Base-by-base conservation (phyloP, 2,888 invertebrate species). In the Pediacus dermestoides region DNA sequence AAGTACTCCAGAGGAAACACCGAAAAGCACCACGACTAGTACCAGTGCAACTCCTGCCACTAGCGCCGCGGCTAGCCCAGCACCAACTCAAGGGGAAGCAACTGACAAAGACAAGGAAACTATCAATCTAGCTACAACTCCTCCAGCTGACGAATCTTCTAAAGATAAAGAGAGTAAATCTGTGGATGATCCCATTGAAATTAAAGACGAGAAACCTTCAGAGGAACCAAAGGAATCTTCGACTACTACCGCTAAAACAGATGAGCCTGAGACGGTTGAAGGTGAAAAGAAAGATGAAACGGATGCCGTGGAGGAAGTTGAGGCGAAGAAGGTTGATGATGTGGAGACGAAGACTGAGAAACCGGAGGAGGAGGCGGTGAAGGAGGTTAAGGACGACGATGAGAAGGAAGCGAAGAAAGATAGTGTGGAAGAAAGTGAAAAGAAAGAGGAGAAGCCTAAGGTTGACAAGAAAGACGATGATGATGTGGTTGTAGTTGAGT, bases 11-110 rank as follows among this genome's bases (percentile, higher is more conserved):
- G 70, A 51, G 70, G 13, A 28, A 28, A 72, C 66, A 26, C 55
- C 67, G 16, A 75, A 74, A 50, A 76, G 77, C 55, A 67, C 75
- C 4, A 75, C 77, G 2, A 75, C 77, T 0, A 77, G 76, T 51
- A 79, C 79, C 1, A 78, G 76, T 34, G 76, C 75, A 3, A 77
- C 78, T 1, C 77, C 80, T 1, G 78, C 80, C 0, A 79, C 81
- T 10, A 85, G 85, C 60, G 81, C 82, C 1, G 83, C 84, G 1
- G 78, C 88, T 0, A 85, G 83, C 60, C 87, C 88, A 1, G 81
- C 84, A 1, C 83, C 85, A 0, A 77, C 77, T 0, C 70, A 35
- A 37, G 44, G 37, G 1, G 53, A 50, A 33, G 58, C 58, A 30
- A 60, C 60, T 62, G 69, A 55, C 60, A 69, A 57, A 38, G 43